phyloP scores from a whole-genome alignment of 2,797 vertebrate genomes.

The Tapera naevia region DNA sequence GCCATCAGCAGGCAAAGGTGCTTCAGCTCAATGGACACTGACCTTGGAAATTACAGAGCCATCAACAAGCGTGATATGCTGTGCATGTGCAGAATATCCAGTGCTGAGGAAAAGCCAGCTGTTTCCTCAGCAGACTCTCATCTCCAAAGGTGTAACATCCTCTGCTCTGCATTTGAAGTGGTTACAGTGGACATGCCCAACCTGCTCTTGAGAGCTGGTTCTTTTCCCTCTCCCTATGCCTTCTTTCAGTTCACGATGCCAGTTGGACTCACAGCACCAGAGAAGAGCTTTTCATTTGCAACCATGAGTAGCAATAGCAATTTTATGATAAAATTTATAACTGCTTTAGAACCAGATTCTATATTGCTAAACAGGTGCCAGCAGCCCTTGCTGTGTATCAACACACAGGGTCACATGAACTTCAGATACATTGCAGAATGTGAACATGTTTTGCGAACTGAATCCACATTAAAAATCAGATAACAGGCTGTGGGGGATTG shows the following conservation, averaged over 20 bases:
- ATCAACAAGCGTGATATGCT: accelerated
- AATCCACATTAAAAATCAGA: background rate
- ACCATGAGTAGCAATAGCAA: background rate
- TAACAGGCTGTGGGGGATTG: background rate
- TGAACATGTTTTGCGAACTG: background rate
- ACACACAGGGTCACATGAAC: background rate
- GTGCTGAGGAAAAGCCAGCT: background rate
- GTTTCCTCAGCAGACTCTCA: background rate
- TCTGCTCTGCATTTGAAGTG: background rate
- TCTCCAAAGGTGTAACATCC: background rate
- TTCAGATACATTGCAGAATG: background rate
- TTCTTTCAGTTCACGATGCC: background rate
- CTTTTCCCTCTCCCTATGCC: background rate
- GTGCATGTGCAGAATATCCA: background rate
- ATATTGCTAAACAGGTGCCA: background rate
- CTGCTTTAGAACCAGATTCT: background rate
- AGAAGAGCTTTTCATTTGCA: background rate
- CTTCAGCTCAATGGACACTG: background rate
- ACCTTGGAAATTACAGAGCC: background rate
- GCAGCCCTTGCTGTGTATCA: background rate
- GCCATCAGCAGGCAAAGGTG: background rate
- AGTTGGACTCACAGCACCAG: background rate
- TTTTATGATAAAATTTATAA: background rate
- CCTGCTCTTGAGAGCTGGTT: background rate
- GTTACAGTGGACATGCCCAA: background rate